Percentiles rank a stretch among this genome's conserved stretches.
Evolutionary conservation across 2,797 vertebrate genomes (phyloP).

Genomic region (Onychomys leucogaster): DNA sequence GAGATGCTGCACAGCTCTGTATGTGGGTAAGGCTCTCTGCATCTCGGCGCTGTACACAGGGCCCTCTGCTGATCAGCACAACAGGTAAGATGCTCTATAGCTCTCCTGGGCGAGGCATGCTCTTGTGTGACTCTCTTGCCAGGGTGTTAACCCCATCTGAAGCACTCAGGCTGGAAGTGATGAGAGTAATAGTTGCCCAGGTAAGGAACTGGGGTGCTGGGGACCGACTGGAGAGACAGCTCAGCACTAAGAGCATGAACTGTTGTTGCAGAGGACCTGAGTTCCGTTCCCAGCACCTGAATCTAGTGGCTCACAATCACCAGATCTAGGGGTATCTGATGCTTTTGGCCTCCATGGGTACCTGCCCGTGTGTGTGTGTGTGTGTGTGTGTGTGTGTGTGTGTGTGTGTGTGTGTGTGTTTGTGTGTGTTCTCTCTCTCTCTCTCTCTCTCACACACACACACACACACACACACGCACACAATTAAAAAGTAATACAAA

Average conservation of each 20-base stretch:
- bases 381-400: not conserved
- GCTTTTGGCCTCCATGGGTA: not conserved
- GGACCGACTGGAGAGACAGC: not conserved
- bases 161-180: not conserved
- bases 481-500: not conserved
- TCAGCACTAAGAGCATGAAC: not conserved
- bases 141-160: not conserved
- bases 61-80: accelerated
- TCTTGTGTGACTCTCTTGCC: not conserved
- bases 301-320: not conserved
- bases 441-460: too few species aligned
- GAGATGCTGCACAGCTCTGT: not conserved
- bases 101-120: not conserved
- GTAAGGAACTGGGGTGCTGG: not conserved
- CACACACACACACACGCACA: too few species aligned
- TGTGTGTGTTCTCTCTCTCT: too few species aligned
- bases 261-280: not conserved
- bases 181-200: not conserved
- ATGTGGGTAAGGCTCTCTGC: not conserved
- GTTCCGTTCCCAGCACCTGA: not conserved
- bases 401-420: too few species aligned
- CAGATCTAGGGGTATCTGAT: not conserved
- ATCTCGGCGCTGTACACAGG: not conserved
- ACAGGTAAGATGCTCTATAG: not conserved
- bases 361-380: too few species aligned